Conservation (phyloP, 2,113 vertebrate genomes). For the Gasterosteus nipponicus region DNA sequence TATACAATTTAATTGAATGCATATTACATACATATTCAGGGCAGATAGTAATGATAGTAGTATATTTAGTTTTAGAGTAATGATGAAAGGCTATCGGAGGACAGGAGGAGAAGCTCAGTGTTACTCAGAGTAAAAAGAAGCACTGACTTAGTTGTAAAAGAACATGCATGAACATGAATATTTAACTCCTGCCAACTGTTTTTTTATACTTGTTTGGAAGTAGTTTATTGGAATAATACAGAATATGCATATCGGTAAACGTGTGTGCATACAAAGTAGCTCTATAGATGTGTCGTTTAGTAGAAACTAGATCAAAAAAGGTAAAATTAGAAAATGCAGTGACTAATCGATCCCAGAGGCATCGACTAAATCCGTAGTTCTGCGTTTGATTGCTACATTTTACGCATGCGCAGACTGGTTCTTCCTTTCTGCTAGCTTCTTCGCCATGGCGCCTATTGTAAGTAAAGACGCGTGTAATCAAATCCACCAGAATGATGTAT, state of each 20-base stretch:
- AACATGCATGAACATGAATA: no score
- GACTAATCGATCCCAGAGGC: conserved; percentile 31
- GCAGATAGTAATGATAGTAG: no score
- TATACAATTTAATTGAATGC: no score
- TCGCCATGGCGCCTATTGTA: conserved; percentile 89
- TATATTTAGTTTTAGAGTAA: neutral
- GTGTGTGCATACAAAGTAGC: neutral
- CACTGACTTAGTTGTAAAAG: no score
- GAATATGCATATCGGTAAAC: neutral
- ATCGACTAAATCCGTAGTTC: conserved; percentile 52
- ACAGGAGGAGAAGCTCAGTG: neutral
- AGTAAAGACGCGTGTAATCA: conserved; percentile 69
- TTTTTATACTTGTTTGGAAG: no score
- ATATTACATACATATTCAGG: no score
- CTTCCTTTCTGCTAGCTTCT: conserved; percentile 84
- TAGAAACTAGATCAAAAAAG: neutral
- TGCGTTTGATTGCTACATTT: conserved; percentile 33
- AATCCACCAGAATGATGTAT: neutral
- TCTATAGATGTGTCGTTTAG: neutral
- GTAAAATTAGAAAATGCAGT: neutral
- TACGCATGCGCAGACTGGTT: conserved; percentile 80
- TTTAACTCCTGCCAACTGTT: no score
- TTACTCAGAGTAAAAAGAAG: no score
- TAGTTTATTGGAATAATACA: no score
- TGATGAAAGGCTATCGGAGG: neutral